Conservation (phyloP, 2,888 invertebrate species). For the Melieria picta region DNA sequence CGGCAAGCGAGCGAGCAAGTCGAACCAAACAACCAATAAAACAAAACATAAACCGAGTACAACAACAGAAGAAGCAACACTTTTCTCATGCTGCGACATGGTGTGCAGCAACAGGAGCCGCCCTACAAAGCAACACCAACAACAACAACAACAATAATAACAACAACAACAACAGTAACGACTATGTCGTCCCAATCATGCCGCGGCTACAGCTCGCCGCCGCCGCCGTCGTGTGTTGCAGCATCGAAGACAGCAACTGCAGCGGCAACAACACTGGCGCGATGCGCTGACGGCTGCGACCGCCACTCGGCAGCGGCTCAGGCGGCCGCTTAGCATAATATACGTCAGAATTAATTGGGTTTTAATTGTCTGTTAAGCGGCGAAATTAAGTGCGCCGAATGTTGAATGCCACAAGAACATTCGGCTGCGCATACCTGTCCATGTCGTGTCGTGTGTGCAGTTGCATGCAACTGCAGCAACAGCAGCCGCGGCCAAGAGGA, state of each 20-base stretch:
- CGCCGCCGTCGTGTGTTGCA: too few species aligned
- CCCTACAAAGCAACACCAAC: slow-evolving; percentile 10
- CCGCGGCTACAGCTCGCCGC: too few species aligned
- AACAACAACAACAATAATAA: neutral
- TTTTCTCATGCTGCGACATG: neutral
- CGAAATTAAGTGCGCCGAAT: slow-evolving; percentile 43
- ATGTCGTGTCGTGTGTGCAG: neutral
- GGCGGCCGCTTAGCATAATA: slow-evolving; percentile 63
- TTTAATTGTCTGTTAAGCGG: slow-evolving; percentile 65
- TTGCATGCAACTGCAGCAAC: neutral
- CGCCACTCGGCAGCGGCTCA: slow-evolving; percentile 36
- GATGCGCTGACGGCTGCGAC: neutral
- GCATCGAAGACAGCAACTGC: slow-evolving; percentile 1
- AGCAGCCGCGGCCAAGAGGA: slow-evolving; percentile 36
- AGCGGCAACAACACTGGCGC: slow-evolving; percentile 23
- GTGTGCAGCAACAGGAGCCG: neutral
- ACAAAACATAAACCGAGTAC: slow-evolving; percentile 38
- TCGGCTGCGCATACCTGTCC: neutral
- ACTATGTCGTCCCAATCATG: too few species aligned
- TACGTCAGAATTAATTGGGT: slow-evolving; percentile 67
- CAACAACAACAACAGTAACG: too few species aligned
- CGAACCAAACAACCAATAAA: slow-evolving; percentile 16
- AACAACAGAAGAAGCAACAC: slow-evolving; percentile 19
- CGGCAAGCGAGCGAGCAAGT: too few species aligned
- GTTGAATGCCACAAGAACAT: neutral